Base-by-base conservation (phyloP, 2,888 invertebrate genomes). In the Dolichopus griseipennis region DNA sequence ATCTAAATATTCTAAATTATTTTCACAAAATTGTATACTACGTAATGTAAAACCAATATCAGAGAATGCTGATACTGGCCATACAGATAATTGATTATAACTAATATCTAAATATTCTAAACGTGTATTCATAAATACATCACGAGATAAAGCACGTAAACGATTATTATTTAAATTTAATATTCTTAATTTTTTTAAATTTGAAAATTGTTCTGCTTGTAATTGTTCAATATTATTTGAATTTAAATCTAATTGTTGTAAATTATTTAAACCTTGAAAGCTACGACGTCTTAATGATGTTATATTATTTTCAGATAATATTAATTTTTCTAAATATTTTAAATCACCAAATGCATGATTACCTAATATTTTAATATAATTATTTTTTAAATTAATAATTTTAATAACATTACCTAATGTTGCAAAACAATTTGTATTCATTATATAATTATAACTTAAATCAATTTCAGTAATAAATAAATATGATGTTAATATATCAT, bases 1-100 rank as follows among this genome's bases (percentile, higher is more conserved):
- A 79, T 95, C 94, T 73, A 95, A 84, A 78, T 92, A 93, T 78
- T 94, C 93, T 72, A 95, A 85, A 72, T 86, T 88, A 79, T 95
- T 95, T 72, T 87, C 85, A 0, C 90, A 88, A 76, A 95, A 84
- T 76, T 92, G 90, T 69, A 95, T 85, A 77, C 88, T 88, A 66
- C 92, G 84, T 70, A 94, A 80, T 0, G 92, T 92, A 74, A 90
- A 88, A 6, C 92, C 92, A 27, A 93, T 87, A 78, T 91, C 91
- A 0, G 89, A 86, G 70, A 93, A 85, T 22, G 91, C 89, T 33
- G 88, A 85, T 41, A 89, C 90, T 0, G 93, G 93, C 77, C 93
- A 89, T n/a, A 90, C 85, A 4, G 88, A 86, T 73, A 94, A 87
- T 73, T 88, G 88, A 76, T 94, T 93, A 72, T 85, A 85, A 72